Percentiles rank a stretch among this genome's conserved stretches.
phyloP scores from a whole-genome alignment of 2,888 invertebrate genomes.

The Melieria crassipennis region DNA sequence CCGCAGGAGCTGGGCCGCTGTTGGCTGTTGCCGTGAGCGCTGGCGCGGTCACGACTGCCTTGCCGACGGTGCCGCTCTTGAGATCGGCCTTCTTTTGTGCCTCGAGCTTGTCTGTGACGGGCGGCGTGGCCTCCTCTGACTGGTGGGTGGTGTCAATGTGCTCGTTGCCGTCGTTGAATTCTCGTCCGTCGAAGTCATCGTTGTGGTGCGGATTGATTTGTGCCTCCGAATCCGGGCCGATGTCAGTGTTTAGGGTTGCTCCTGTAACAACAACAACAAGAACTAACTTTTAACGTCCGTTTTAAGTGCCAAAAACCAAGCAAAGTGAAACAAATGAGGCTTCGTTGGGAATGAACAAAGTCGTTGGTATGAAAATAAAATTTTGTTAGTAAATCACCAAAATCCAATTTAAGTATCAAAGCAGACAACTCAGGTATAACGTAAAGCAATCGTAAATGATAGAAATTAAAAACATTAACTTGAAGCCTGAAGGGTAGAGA shows the following conservation, averaged over 20 bases:
- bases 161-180: constrained; percentile 60
- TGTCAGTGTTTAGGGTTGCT: constrained; percentile 71
- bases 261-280: constrained; percentile 74
- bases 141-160: constrained; percentile 64
- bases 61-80: constrained; percentile 54
- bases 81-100: constrained; percentile 63
- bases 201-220: constrained; percentile 72
- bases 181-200: constrained; percentile 68
- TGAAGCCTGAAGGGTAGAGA: neutral
- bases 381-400: constrained; percentile 22
- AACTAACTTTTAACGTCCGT: constrained; percentile 65
- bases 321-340: constrained; percentile 17
- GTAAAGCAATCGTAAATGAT: constrained; percentile 16
- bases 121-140: constrained; percentile 63
- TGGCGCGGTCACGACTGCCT: constrained; percentile 44
- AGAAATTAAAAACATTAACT: constrained; percentile 9
- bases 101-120: constrained; percentile 64
- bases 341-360: constrained; percentile 9
- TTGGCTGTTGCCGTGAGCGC: constrained; percentile 43
- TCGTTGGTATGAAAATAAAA: constrained; percentile 34
- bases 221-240: constrained; percentile 71
- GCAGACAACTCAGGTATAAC: neutral
- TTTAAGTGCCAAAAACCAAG: constrained; percentile 15
- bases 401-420: constrained; percentile 29
- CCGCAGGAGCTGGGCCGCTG: constrained; percentile 32